Evolutionary conservation across 2,113 vertebrate species (phyloP).

Genomic region (Barnardius zonarius): DNA sequence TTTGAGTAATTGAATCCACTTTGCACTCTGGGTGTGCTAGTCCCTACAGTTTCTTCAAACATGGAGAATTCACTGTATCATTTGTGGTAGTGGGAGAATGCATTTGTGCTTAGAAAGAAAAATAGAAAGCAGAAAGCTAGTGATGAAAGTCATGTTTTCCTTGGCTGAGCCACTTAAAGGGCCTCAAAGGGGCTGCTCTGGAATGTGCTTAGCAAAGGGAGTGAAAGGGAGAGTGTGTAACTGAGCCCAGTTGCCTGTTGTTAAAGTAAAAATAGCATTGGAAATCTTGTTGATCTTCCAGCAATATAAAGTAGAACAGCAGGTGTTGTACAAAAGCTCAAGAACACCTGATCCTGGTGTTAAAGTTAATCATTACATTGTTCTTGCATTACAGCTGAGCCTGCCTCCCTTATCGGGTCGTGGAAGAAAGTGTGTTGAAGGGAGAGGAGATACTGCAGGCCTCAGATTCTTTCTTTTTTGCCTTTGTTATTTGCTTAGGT

Average conservation of each 20-base stretch:
- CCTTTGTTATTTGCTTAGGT: not conserved
- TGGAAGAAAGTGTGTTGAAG: conserved; percentile 21
- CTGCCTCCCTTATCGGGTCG: not conserved
- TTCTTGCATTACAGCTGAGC: not conserved
- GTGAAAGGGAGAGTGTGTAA: conserved; percentile 44
- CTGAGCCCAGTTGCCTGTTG: conserved; percentile 10
- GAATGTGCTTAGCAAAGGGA: conserved; percentile 51
- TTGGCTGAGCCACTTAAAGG: conserved; percentile 36
- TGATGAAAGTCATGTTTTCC: conserved; percentile 59
- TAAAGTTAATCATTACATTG: conserved; percentile 40
- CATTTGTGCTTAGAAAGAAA: conserved; percentile 49
- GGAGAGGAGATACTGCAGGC: not conserved
- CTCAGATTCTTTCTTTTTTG: not conserved
- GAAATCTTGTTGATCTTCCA: conserved; percentile 44
- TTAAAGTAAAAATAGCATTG: conserved; percentile 47
- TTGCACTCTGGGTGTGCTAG: not conserved
- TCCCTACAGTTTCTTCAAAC: not conserved
- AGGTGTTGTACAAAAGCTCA: conserved; percentile 51
- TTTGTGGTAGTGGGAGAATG: not conserved
- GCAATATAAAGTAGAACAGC: conserved; percentile 24
- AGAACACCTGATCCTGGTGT: conserved; percentile 37
- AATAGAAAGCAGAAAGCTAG: conserved; percentile 46
- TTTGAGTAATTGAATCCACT: not conserved
- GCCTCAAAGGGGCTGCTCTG: conserved; percentile 66
- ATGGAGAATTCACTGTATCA: not conserved